Evolutionary conservation across 2,113 vertebrate species (phyloP).

Genomic region (Microtus pennsylvanicus): DNA sequence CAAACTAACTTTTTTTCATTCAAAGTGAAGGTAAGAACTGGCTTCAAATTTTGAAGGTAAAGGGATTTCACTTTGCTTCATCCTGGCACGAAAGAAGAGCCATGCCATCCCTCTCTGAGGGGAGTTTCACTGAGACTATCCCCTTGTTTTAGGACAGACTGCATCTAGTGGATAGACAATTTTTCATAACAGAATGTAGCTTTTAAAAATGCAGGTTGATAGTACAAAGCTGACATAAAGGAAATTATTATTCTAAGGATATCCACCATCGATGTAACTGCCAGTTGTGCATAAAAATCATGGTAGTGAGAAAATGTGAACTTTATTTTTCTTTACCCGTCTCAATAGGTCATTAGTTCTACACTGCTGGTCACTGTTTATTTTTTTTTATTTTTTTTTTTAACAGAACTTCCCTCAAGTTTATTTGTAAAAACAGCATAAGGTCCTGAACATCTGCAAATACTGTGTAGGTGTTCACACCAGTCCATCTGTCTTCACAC

Average conservation of each 20-base stretch:
- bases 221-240: not conserved
- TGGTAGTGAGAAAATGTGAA: not conserved
- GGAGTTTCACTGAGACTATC: not conserved
- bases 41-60: not conserved
- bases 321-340: not conserved
- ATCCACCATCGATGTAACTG: not conserved
- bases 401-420: no score
- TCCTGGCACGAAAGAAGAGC: not conserved
- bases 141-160: not conserved
- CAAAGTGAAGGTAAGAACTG: not conserved
- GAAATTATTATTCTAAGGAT: not conserved
- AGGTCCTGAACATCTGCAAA: no score
- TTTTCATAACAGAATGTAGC: not conserved
- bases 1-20: slow-evolving; percentile 54
- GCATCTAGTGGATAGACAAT: not conserved
- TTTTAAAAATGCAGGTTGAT: not conserved
- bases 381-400: no score
- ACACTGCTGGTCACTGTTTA: not conserved
- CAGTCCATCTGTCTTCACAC: no score
- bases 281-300: not conserved
- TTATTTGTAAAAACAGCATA: no score
- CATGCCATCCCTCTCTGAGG: not conserved
- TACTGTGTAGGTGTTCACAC: no score
- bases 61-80: slow-evolving; percentile 22
- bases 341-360: not conserved